Base-by-base conservation (phyloP, 1,140 invertebrate genomes). In the Drosophila jambulina region DNA sequence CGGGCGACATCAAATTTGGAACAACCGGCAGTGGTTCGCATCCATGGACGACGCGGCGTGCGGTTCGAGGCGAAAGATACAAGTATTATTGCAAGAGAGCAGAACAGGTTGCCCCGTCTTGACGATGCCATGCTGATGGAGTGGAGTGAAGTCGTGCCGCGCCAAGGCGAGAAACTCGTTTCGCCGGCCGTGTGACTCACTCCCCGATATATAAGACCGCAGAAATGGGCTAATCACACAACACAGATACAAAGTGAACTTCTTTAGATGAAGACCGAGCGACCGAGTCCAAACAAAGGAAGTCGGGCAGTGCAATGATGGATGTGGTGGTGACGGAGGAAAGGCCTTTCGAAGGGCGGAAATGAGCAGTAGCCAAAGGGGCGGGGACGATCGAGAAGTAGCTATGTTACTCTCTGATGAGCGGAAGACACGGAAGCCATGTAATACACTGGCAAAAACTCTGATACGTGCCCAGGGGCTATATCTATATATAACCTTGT, bases 221-320 rank as follows among this genome's bases (percentile, higher is more conserved):
- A 74, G 68, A 72, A 74, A 74, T 74, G 70, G 70, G 70, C 70
- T 74, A 74, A 74, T 74, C 70, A 74, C 70, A 74, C 70, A 74
- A 29, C 21, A 46, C 69, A 72, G 53, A 72, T 60, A 72, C 70
- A 74, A 72, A 43, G 68, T 74, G 40, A 72, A 74, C 70, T 72
- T 72, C 70, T 59, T 74, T 60, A 51, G 70, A 72, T 74, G 43
- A 72, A 72, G 59, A 74, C 29, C 57, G 38, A 49, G 70, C 43
- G 38, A 49, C 58, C 43, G 45, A 51, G 58, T 51, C 23, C 70
- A 74, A 60, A 74, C 70, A 74, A 74, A 74, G 70, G 68, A 74
- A 74, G 70, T 72, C 29, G 70, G 65, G 42, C 54, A 71, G 32
- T 71, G 63, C 36, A 46, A 23, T 56, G 21, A 38, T 56, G 34